These are phyloP conservation scores for Aurelia sp. DNA, from an alignment of 30 jellyfish, hydroid and myxozoan genomes.

Conservation along the genomic window DNA sequence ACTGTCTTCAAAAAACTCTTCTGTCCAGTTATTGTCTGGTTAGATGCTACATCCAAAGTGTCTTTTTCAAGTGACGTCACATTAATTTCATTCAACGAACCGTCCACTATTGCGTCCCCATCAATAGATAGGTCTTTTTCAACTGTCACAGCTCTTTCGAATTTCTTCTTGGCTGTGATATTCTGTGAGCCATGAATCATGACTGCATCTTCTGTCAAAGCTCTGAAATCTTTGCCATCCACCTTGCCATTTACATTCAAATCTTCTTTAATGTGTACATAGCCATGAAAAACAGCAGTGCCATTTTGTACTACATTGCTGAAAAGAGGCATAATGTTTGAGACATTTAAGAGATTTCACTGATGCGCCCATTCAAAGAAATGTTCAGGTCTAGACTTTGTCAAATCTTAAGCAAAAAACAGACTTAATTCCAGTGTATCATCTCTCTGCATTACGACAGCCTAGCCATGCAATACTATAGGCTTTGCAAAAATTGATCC, in stretches of 20 bases:
- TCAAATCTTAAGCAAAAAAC: too few relatives aligned
- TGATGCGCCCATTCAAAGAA: too few relatives aligned
- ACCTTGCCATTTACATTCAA: slow-evolving; percentile 28
- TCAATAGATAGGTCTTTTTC: slow-evolving; percentile 15
- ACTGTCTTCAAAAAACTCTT: background rate
- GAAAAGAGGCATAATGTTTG: background rate
- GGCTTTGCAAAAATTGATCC: too few relatives aligned
- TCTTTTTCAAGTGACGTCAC: slow-evolving; percentile 31
- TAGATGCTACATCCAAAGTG: slow-evolving; percentile 35
- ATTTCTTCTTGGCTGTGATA: slow-evolving; percentile 44
- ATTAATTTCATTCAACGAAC: slow-evolving; percentile 49
- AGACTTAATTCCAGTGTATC: too few relatives aligned
- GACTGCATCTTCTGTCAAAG: slow-evolving; percentile 42
- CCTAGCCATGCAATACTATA: too few relatives aligned
- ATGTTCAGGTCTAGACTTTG: too few relatives aligned
- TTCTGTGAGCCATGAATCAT: slow-evolving; percentile 24
- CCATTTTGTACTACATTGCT: slow-evolving; percentile 41
- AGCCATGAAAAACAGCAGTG: slow-evolving; percentile 15
- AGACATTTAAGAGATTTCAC: background rate
- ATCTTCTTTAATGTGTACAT: slow-evolving; percentile 9
- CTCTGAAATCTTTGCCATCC: slow-evolving; percentile 41
- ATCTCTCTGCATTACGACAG: too few relatives aligned
- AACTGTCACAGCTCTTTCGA: slow-evolving; percentile 19
- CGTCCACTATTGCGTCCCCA: slow-evolving; percentile 17
- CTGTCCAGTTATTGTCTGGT: slow-evolving; percentile 71